These are phyloP conservation scores for Brachionus paranguensis DNA, from an alignment of 1,140 invertebrate genomes.

Conservation along the genomic window DNA sequence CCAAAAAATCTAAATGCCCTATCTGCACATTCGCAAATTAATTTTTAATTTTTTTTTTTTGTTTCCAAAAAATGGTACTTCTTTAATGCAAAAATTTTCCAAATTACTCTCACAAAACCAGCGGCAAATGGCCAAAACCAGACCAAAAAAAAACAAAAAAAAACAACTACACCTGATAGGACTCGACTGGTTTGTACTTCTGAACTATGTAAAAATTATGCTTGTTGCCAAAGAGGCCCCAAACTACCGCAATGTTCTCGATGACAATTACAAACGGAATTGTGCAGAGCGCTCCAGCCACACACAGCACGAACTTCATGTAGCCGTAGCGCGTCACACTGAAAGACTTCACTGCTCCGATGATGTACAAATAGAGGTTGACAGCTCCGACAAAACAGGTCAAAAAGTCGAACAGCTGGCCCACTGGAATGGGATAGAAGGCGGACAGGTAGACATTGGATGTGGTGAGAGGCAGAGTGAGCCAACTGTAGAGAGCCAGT, in stretches of 20 bases:
- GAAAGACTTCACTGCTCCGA: constrained; percentile 90
- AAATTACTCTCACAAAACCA: not conserved
- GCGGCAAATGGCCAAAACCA: not conserved
- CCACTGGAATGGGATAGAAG: constrained; percentile 78
- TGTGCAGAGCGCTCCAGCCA: constrained; percentile 74
- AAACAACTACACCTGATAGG: not conserved
- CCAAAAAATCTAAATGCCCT: not conserved
- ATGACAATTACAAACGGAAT: constrained; percentile 85
- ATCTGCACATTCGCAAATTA: not conserved
- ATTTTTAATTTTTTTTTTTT: not conserved
- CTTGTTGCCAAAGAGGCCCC: constrained; percentile 82
- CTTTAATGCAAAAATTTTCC: not conserved
- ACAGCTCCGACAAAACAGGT: constrained; percentile 81
- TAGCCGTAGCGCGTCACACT: constrained; percentile 76
- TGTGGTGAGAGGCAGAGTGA: constrained; percentile 82
- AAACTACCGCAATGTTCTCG: constrained; percentile 85
- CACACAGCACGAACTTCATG: constrained; percentile 70
- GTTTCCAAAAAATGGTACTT: not conserved
- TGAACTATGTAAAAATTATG: constrained; percentile 91
- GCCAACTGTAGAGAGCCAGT: constrained; percentile 88
- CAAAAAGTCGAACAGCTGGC: constrained; percentile 67
- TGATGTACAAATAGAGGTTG: constrained; percentile 91
- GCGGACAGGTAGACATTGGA: constrained; percentile 77
- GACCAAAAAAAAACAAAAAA: not conserved
- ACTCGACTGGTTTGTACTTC: constrained; percentile 58